Base-by-base conservation (phyloP, 2,888 invertebrate genomes). In the Hydrotaea diabolus region DNA sequence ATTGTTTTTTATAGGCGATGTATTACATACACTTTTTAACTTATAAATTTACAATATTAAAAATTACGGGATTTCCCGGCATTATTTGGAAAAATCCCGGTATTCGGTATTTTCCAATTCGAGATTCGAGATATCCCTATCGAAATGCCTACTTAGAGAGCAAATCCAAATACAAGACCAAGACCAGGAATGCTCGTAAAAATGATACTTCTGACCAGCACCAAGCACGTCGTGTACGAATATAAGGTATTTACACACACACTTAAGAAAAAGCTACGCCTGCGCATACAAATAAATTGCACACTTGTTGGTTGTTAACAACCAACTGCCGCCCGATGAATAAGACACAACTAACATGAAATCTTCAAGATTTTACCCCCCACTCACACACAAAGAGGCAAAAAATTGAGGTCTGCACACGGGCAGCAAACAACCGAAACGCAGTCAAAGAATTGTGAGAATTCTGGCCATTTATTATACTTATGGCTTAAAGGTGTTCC, bases 401-500 rank as follows among this genome's bases (percentile, higher is more conserved):
- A 3, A 59, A 11, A n/a, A 26, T 59, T 23, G 26, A 31, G 62
- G 62, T n/a, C 15, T 26, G 62, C 62, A 31, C 62, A 8, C 39
- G 62, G 62, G 3, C 15, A 15, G 62, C 62, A 31, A 31, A 8
- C 39, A 39, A 49, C 21, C 23, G 11, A 26, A 59, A 23, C 59
- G 13, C 59, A 23, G 11, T 26, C 26, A 8, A 71, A 49, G 13
- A 31, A 31, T 26, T 71, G 49, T 49, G 71, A 71, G 71, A 71
- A 71, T 71, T 71, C 23, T 71, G 31, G 26, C 26, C 49, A 71
- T 71, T 71, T 71, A 26, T 71, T 26, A 49, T 69, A 46, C 46
- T 69, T 69, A 43, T 43, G 43, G 4, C 66, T 43, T 19, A 43
- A 57, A 59, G 59, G 59, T 59, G 59, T 59, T 59, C 15, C 26